Conservation (phyloP, 2,888 invertebrate species). For the Tillus elongatus region DNA sequence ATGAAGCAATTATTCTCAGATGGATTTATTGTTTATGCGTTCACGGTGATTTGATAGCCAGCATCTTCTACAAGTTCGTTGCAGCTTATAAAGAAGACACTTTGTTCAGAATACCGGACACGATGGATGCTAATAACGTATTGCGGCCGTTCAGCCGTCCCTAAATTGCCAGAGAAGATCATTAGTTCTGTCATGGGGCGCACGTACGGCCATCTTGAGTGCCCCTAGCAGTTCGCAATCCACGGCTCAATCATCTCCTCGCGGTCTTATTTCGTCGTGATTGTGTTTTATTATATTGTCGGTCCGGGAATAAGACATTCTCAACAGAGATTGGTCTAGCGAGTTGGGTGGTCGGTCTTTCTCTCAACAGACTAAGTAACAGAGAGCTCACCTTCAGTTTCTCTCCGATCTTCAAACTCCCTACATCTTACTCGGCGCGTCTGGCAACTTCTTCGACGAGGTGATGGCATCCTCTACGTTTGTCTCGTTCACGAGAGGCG, state of each 20-base stretch:
- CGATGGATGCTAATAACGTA: constrained; percentile 21
- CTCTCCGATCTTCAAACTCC: constrained; percentile 28
- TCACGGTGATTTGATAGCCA: too few relatives aligned
- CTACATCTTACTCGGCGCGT: constrained; percentile 27
- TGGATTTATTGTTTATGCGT: too few relatives aligned
- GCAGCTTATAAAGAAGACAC: too few relatives aligned
- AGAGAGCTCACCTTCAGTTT: constrained; percentile 36
- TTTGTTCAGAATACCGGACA: too few relatives aligned
- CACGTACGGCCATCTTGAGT: constrained; percentile 32
- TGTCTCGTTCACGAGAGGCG: too few relatives aligned
- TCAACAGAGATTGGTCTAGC: constrained; percentile 43
- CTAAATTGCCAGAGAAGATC: constrained; percentile 27
- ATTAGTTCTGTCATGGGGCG: constrained; percentile 30
- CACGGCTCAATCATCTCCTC: constrained; percentile 42
- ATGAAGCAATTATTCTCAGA: too few relatives aligned
- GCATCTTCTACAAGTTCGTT: too few relatives aligned
- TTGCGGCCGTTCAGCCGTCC: constrained; percentile 16
- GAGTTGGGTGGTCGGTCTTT: constrained; percentile 41
- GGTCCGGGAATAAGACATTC: constrained; percentile 42
- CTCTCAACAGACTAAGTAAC: too few relatives aligned
- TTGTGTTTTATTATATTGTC: constrained; percentile 42
- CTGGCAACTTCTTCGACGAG: too few relatives aligned
- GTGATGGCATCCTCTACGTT: too few relatives aligned
- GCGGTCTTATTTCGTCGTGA: constrained; percentile 40
- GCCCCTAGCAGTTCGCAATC: constrained; percentile 35